Conservation (phyloP, 2,888 invertebrate species). For the Callinectes sapidus region DNA sequence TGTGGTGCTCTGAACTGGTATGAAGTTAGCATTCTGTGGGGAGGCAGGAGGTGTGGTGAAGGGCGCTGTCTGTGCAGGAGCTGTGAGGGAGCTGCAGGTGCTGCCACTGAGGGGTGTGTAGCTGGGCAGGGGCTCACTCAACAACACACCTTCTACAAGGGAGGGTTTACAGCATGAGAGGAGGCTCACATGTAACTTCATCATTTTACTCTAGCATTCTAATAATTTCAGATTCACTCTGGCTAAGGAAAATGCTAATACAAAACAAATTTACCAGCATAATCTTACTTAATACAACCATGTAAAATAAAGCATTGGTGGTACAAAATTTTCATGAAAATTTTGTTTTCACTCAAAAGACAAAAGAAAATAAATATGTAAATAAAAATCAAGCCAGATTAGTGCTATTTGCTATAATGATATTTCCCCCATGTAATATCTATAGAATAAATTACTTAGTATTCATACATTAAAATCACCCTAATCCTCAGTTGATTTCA, state of each 20-base stretch:
- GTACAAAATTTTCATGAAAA: background rate
- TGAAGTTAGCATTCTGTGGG: background rate
- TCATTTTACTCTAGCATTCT: background rate
- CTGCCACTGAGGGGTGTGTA: background rate
- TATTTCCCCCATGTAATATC: too few species aligned
- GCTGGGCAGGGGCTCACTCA: slow-evolving; percentile 32
- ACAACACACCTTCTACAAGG: slow-evolving; percentile 27
- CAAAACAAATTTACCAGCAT: background rate
- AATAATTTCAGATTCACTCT: background rate
- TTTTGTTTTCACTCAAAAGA: too few species aligned
- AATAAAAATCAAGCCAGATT: too few species aligned
- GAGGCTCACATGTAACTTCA: background rate
- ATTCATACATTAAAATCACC: too few species aligned
- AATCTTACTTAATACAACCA: background rate
- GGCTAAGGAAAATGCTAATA: background rate
- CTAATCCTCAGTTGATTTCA: too few species aligned
- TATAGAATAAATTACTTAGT: too few species aligned
- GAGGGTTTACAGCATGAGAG: background rate
- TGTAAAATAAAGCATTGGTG: background rate
- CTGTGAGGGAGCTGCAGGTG: slow-evolving; percentile 8
- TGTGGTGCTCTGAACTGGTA: background rate
- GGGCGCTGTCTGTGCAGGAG: background rate
- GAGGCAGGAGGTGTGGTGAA: slow-evolving; percentile 2
- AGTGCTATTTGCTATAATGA: too few species aligned
- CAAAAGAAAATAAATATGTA: too few species aligned